Evolutionary conservation across 2,888 invertebrate genomes (phyloP).

Genomic region (Caenorhabditis sp.): DNA sequence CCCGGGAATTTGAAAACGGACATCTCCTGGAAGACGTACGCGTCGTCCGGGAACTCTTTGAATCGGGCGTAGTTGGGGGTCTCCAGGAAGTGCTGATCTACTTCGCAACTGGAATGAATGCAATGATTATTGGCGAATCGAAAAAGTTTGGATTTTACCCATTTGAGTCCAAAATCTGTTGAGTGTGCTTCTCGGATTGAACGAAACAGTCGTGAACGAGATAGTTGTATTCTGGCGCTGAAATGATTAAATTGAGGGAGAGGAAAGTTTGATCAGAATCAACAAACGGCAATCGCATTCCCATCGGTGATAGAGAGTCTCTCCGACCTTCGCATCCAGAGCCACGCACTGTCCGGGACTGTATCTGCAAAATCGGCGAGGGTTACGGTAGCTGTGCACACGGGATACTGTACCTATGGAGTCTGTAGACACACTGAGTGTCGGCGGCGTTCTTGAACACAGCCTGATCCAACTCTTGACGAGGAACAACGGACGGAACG

Average conservation of each 20-base stretch:
- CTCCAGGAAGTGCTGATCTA: conserved; percentile 75
- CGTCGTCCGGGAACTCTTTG: conserved; percentile 49
- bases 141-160: conserved; percentile 57
- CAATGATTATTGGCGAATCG: too few relatives aligned
- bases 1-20: conserved; percentile 77
- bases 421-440: conserved; percentile 73
- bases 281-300: conserved; percentile 73
- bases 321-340: conserved; percentile 77
- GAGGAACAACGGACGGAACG: conserved; percentile 64
- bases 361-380: too few relatives aligned
- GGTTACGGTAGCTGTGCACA: too few relatives aligned
- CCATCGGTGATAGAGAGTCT: conserved; percentile 78
- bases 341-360: conserved; percentile 75
- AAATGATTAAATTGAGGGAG: not conserved
- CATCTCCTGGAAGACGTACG: conserved; percentile 72
- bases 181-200: conserved; percentile 68
- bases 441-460: conserved; percentile 67
- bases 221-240: conserved; percentile 75
- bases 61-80: conserved; percentile 74
- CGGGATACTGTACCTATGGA: conserved; percentile 72
- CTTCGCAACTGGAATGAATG: conserved; percentile 68
- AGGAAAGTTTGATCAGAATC: not conserved
- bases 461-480: conserved; percentile 66
- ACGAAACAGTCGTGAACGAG: conserved; percentile 77
- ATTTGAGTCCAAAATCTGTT: conserved; percentile 72